Evolutionary conservation across 1,140 invertebrate species (phyloP).

Genomic region (Drosophila obscura): DNA sequence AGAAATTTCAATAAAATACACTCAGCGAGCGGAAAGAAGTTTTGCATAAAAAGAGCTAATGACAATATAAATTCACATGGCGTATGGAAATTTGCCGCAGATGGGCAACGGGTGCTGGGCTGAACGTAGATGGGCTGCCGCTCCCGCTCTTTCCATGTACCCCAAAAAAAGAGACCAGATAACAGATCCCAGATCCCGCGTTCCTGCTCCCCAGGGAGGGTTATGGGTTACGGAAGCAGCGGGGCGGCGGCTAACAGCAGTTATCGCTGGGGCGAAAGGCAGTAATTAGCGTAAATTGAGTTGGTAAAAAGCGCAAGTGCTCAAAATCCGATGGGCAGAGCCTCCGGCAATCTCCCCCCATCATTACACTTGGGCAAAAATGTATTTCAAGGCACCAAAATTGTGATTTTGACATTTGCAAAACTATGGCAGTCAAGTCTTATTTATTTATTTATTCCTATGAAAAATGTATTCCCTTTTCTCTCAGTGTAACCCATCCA

Average conservation of each 20-base stretch:
- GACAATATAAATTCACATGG: constrained; percentile 74
- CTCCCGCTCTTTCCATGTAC: neutral
- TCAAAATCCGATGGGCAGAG: constrained; percentile 39
- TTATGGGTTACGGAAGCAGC: constrained; percentile 7
- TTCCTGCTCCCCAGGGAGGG: constrained; percentile 7
- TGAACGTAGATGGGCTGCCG: constrained; percentile 8
- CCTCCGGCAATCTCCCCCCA: neutral
- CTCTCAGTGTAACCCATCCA: constrained; percentile 12
- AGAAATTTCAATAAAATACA: constrained; percentile 69
- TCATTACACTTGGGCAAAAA: no score
- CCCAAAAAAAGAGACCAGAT: neutral
- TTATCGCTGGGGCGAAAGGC: constrained; percentile 72
- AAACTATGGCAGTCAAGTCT: no score
- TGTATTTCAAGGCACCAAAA: no score
- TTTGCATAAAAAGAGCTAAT: constrained; percentile 73
- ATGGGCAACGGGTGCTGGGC: constrained; percentile 50
- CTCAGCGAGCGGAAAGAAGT: constrained; percentile 40
- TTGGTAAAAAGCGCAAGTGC: constrained; percentile 78
- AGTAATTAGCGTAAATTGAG: constrained; percentile 82
- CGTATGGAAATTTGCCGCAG: constrained; percentile 57
- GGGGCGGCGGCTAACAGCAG: constrained; percentile 26
- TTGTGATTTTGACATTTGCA: no score
- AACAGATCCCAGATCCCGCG: neutral
- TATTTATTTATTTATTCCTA: no score
- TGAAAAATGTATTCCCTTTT: no score